These are phyloP conservation scores for Stegophylla sp. DNA, from an alignment of 2,888 invertebrate genomes.

Conservation along the genomic window DNA sequence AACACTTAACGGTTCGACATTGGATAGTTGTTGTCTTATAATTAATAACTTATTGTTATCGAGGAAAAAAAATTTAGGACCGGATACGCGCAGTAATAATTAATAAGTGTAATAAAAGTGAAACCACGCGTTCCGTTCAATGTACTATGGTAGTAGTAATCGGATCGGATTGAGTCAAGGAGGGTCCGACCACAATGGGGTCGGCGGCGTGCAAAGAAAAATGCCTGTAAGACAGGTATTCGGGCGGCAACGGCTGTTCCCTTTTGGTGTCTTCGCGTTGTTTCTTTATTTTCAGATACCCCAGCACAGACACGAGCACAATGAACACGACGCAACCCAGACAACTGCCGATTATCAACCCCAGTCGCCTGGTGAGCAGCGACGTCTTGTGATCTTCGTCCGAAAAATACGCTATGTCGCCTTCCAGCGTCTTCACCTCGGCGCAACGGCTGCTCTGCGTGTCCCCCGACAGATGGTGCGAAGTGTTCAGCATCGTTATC, in stretches of 20 bases:
- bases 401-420: constrained; percentile 63
- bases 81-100: no score
- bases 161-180: neutral
- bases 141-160: constrained; percentile 38
- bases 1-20: no score
- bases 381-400: constrained; percentile 65
- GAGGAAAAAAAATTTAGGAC: no score
- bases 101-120: no score
- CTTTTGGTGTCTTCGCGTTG: constrained; percentile 71
- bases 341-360: constrained; percentile 84
- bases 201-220: constrained; percentile 76
- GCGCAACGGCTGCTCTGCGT: constrained; percentile 67
- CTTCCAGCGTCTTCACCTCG: constrained; percentile 66
- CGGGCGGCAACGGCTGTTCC: constrained; percentile 76
- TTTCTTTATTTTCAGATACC: constrained; percentile 76
- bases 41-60: no score
- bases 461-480: constrained; percentile 63
- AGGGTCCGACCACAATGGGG: constrained; percentile 49
- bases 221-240: constrained; percentile 81
- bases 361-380: constrained; percentile 80
- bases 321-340: constrained; percentile 86
- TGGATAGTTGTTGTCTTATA: no score
- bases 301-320: constrained; percentile 81
- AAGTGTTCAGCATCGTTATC: constrained; percentile 66
- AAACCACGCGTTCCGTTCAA: neutral